Base-by-base conservation (phyloP, 2,797 vertebrate genomes). In the Tangara arthus region DNA sequence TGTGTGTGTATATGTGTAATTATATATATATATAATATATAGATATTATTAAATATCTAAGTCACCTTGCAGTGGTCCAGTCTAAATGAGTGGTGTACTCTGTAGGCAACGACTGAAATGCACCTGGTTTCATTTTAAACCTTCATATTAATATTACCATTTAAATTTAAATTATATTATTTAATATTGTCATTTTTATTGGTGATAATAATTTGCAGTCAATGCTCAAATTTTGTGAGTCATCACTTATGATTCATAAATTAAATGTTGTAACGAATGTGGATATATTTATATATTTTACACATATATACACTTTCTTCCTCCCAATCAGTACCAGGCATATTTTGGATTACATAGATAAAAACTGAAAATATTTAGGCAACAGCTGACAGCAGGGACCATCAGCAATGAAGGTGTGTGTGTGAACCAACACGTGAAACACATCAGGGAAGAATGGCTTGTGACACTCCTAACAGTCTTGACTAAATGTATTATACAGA, bases 311-410 rank as follows among this genome's bases (percentile, higher is more conserved):
- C 6, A 30, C 15, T 65, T 11, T 82, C 42, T 79, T 56, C 5
- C 9, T 6, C 8, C 2, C 0, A 2, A 2, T 27, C 1, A 2
- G 15, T 65, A 39, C 4, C 11, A 55, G 68, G 12, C 12, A 37
- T 73, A 50, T 77, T 70, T 90, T 85, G 42, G 11, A 63, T 88
- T 73, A 55, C 32, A 63, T 2, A 53, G 21, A 63, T 52, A 72
- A 85, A 72, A 91, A 11, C 6, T 79, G 26, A 70, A 92, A 65
- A 42, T 63, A 82, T 34, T 77, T 85, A 47, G 16, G 60, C 15
- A 82, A 32, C 34, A 41, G 34, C 27, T 66, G 11, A 21, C 28
- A 63, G 23, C 1, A 3, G 32, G 52, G 77, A 10, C 28, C 28
- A 57, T 37, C 26, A 52, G 4, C 12, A 35, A 39, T 19, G 64